A percentile compares a stretch with the other conserved stretches of the same genome.
phyloP scores from a whole-genome alignment of 1,140 invertebrate species.

The Nylanderia fulva region DNA sequence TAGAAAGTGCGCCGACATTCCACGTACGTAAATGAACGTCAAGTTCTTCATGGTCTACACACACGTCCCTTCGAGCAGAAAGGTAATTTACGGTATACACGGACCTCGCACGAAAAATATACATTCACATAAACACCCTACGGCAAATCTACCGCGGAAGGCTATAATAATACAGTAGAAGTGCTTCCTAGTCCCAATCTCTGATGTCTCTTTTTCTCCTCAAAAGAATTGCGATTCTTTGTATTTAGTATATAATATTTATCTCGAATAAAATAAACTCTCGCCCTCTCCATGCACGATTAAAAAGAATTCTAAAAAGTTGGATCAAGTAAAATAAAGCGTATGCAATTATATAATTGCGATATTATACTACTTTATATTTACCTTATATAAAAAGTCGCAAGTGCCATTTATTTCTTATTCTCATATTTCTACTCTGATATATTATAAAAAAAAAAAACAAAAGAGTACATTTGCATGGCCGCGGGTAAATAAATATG shows the following conservation, averaged over 20 bases:
- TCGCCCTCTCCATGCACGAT: background rate
- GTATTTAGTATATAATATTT: background rate
- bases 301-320: background rate
- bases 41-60: conserved; percentile 5
- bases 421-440: background rate
- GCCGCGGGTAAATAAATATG: background rate
- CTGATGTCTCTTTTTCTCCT: background rate
- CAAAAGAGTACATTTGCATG: background rate
- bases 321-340: background rate
- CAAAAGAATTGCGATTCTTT: background rate
- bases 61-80: conserved; percentile 40
- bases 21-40: conserved; percentile 10
- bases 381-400: background rate
- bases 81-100: conserved; percentile 54
- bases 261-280: background rate
- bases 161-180: conserved; percentile 62
- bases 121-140: conserved; percentile 50
- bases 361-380: background rate
- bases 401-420: conserved; percentile 9
- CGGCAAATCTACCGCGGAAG: conserved; percentile 49
- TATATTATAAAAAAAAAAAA: background rate
- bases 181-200: conserved; percentile 51
- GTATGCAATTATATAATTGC: background rate
- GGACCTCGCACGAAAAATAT: conserved; percentile 62
- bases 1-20: background rate